Evolutionary conservation across 1,140 invertebrate species (phyloP), one percentile per base, ranked within the genome.

Genomic region (Metopolophium dirhodum): DNA sequence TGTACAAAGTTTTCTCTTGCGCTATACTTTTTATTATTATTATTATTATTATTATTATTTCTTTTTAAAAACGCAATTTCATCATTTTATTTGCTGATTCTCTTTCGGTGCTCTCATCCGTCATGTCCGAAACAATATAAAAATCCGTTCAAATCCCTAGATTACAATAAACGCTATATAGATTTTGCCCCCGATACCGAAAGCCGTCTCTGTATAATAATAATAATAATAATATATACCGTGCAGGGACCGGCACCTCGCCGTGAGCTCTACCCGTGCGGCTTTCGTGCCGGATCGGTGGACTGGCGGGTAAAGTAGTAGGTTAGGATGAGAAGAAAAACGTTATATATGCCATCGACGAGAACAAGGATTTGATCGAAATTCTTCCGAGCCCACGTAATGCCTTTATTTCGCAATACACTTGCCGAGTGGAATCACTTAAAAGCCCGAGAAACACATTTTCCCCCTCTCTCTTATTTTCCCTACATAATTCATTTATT

Each of bases 1-100:
- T 41, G 14, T 41, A 57, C 82, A 86, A 93, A 93, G 47, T 93
- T 93, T 93, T 93, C 37, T 82, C 91, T 20, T 86, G 82, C 82
- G 45, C 82, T 92, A 77, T 77, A 77, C 61, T 68, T 68, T 68
- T 68, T 91, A 83, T 77, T 83, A 82, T 83, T 91, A 90, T 77
- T 91, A 92, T n/a, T n/a, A 77, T 82, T 90, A 90, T 89, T 90
- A 90, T 77, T 91, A 92, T 92, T 93, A 86, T 85, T 91, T 83
- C 45, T 91, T 85, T 93, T 93, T 93, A 86, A 93, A 90, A 93
- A 93, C 91, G 91, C 91, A 54, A 83, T 86, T 93, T 93, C 91
- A 86, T 93, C 91, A 86, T 93, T 93, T 93, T 93, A 92, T 92
- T 90, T 90, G 54, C 89, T 90, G 57, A 61, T 90, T 90, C 57